phyloP scores from a whole-genome alignment of 2,113 vertebrate species.

The Mastomys coucha region DNA sequence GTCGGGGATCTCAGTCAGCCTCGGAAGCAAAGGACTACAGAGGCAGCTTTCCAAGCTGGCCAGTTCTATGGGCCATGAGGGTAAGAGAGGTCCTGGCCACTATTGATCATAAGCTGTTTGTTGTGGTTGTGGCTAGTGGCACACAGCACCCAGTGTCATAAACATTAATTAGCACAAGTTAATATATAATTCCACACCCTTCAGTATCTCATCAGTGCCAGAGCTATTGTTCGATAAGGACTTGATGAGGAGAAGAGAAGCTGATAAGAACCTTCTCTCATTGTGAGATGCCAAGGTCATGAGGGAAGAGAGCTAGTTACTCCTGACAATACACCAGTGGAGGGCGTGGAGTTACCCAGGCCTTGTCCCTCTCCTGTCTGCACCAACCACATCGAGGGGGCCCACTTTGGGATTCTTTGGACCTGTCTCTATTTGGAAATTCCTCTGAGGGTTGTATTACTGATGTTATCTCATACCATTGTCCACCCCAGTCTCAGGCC shows the following conservation, averaged over 20 bases:
- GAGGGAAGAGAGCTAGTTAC: neutral
- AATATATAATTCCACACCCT: conserved; percentile 65
- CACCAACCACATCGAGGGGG: accelerated
- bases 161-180: conserved; percentile 72
- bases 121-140: neutral
- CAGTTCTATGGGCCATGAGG: neutral
- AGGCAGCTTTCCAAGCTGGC: too few relatives aligned
- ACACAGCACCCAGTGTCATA: neutral
- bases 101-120: neutral
- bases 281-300: conserved; percentile 54
- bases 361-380: neutral
- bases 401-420: neutral
- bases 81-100: neutral
- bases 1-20: neutral
- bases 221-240: conserved; percentile 59
- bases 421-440: accelerated
- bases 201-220: neutral
- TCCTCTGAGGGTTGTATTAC: neutral
- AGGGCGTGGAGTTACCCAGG: neutral
- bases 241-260: conserved; percentile 41
- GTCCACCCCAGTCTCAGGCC: neutral
- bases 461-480: accelerated
- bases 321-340: neutral
- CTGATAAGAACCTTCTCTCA: conserved; percentile 38
- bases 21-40: neutral